Evolutionary conservation across 2,888 invertebrate species (phyloP).

Genomic region (Physocephala rufipes): DNA sequence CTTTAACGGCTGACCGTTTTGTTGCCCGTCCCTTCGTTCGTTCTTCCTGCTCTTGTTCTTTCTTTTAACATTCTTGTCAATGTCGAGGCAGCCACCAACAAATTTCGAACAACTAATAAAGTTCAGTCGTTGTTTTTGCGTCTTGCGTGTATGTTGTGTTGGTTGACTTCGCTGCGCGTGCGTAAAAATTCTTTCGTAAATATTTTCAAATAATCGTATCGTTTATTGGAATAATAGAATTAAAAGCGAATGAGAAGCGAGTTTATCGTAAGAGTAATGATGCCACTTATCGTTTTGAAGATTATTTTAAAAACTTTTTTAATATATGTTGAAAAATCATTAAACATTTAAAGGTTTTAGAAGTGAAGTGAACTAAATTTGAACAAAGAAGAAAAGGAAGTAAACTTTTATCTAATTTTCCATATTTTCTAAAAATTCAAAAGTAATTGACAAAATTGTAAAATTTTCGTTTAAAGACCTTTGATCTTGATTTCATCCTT

Average conservation of each 20-base stretch:
- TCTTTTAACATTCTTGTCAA: neutral
- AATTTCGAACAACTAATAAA: neutral
- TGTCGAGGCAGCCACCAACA: slow-evolving; percentile 9
- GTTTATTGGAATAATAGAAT: neutral
- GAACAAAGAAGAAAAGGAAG: too few species aligned
- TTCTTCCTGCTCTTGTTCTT: neutral
- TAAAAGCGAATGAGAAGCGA: neutral
- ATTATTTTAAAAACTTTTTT: too few species aligned
- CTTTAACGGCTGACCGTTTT: too few species aligned
- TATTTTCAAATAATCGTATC: neutral
- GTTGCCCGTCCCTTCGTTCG: neutral
- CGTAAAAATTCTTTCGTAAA: neutral
- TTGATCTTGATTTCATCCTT: too few species aligned
- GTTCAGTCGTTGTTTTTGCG: slow-evolving; percentile 24
- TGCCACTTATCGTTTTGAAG: neutral
- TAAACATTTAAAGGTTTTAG: too few species aligned
- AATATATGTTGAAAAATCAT: too few species aligned
- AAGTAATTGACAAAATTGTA: too few species aligned
- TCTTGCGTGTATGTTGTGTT: slow-evolving; percentile 1
- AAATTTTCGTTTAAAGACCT: too few species aligned
- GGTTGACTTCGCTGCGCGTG: neutral
- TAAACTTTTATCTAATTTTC: too few species aligned
- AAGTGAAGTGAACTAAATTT: too few species aligned
- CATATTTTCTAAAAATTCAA: too few species aligned
- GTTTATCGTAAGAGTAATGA: neutral